These are phyloP conservation scores for Sussaba pulchella DNA, from an alignment of 2,888 invertebrate species.

Conservation along the genomic window DNA sequence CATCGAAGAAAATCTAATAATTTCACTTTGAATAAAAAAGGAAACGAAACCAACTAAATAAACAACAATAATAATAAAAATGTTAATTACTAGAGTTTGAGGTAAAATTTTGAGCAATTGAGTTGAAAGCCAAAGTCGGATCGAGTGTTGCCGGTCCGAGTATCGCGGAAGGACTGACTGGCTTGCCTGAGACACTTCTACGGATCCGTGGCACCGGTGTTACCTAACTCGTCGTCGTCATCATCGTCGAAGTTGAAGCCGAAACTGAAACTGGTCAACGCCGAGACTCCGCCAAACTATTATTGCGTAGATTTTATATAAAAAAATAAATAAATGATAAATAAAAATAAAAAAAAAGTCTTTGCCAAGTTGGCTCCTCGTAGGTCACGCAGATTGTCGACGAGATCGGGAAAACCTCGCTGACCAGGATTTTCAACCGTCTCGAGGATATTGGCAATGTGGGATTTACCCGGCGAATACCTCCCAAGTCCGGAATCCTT, in stretches of 20 bases:
- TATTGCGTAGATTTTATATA: conserved; percentile 28
- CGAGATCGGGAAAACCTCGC: too few relatives aligned
- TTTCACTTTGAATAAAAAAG: conserved; percentile 6
- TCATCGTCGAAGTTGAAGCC: background rate
- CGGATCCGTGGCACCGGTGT: conserved; percentile 64
- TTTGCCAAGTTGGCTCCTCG: too few relatives aligned
- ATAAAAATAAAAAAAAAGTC: too few relatives aligned
- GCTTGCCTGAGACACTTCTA: conserved; percentile 63
- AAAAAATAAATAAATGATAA: too few relatives aligned
- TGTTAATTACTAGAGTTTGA: too few relatives aligned
- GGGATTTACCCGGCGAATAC: too few relatives aligned
- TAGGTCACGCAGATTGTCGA: too few relatives aligned
- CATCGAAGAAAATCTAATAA: conserved; percentile 19
- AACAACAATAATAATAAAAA: background rate
- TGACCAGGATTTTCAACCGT: too few relatives aligned
- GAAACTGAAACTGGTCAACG: conserved; percentile 51
- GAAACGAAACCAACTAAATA: background rate
- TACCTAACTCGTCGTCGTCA: conserved; percentile 71
- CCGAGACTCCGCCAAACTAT: conserved; percentile 36
- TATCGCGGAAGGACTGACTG: conserved; percentile 75
- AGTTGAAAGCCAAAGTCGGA: conserved; percentile 20
- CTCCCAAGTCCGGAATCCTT: too few relatives aligned
- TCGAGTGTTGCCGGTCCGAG: conserved; percentile 72
- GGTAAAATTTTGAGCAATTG: conserved; percentile 11
- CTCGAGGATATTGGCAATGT: too few relatives aligned